phyloP scores from a whole-genome alignment of 2,797 vertebrate species.

The Sciurus carolinensis region DNA sequence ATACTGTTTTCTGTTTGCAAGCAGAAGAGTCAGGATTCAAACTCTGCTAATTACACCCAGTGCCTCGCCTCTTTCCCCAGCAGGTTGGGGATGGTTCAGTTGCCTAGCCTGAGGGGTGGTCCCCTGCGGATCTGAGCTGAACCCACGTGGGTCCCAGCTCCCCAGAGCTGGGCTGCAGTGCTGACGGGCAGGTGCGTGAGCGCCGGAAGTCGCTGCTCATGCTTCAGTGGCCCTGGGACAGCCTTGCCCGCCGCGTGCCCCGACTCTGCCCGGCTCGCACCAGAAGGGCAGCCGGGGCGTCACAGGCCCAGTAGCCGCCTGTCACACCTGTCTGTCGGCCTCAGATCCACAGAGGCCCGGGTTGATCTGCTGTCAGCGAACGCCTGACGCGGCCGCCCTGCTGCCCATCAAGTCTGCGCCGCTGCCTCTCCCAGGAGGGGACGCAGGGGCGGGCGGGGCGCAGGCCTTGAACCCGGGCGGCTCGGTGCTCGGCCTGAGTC shows the following conservation, averaged over 20 bases:
- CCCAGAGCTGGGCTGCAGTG: not conserved
- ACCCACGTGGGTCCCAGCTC: rapidly evolving
- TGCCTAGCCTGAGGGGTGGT: not conserved
- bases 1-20: not conserved
- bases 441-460: not conserved
- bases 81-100: rapidly evolving
- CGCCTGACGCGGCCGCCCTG: constrained; percentile 65
- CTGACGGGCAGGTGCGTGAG: not conserved
- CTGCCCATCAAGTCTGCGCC: not conserved
- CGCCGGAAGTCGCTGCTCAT: not conserved
- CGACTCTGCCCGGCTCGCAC: constrained; percentile 29
- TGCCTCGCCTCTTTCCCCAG: not conserved
- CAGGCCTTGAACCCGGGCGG: not conserved
- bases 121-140: not conserved
- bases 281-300: not conserved
- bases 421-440: not conserved
- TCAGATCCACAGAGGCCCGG: not conserved
- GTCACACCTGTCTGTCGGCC: constrained; percentile 83
- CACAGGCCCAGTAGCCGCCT: constrained; percentile 50
- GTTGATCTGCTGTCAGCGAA: constrained; percentile 82
- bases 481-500: not conserved
- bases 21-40: too few relatives aligned
- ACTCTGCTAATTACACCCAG: rapidly evolving
- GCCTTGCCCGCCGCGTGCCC: not conserved
- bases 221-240: not conserved